A percentile compares a stretch with the other conserved stretches of the same genome.
These are phyloP conservation scores for Diabrotica balteata DNA, from an alignment of 2,888 invertebrate genomes.

Conservation along the genomic window DNA sequence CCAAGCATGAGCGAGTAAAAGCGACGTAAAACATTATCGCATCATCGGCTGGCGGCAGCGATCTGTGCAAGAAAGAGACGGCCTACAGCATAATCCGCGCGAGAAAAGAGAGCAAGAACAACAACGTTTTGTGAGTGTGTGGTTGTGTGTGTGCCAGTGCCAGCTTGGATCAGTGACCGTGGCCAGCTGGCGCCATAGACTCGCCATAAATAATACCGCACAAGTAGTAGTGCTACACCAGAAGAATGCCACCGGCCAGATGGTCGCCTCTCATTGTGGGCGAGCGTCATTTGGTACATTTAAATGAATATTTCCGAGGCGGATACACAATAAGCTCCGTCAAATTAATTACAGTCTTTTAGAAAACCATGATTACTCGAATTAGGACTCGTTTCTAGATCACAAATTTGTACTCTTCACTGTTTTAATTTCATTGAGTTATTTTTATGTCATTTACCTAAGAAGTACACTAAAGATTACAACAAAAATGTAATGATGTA, in stretches of 20 bases:
- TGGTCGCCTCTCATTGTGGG: constrained; percentile 51
- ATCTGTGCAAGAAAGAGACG: constrained; percentile 24
- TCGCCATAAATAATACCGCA: constrained; percentile 62
- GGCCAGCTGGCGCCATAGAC: constrained; percentile 62
- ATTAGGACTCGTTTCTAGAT: too few species aligned
- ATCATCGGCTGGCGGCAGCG: constrained; percentile 27
- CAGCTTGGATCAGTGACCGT: constrained; percentile 60
- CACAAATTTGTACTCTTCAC: too few species aligned
- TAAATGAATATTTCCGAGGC: too few species aligned
- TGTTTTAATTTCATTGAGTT: too few species aligned
- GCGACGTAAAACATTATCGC: constrained; percentile 22
- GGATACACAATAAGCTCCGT: too few species aligned
- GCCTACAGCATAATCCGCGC: constrained; percentile 19
- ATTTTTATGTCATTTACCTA: too few species aligned
- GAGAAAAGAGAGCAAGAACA: constrained; percentile 27
- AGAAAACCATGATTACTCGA: too few species aligned
- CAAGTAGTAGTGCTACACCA: constrained; percentile 57
- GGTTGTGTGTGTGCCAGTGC: constrained; percentile 28
- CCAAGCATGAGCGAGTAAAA: constrained; percentile 12
- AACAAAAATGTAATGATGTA: too few species aligned
- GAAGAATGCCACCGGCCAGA: constrained; percentile 59
- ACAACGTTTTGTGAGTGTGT: constrained; percentile 22
- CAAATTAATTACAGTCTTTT: too few species aligned
- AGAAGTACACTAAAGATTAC: too few species aligned
- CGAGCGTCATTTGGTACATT: constrained; percentile 33